phyloP scores from a whole-genome alignment of 2,113 vertebrate species.

The Gavialis gangeticus region DNA sequence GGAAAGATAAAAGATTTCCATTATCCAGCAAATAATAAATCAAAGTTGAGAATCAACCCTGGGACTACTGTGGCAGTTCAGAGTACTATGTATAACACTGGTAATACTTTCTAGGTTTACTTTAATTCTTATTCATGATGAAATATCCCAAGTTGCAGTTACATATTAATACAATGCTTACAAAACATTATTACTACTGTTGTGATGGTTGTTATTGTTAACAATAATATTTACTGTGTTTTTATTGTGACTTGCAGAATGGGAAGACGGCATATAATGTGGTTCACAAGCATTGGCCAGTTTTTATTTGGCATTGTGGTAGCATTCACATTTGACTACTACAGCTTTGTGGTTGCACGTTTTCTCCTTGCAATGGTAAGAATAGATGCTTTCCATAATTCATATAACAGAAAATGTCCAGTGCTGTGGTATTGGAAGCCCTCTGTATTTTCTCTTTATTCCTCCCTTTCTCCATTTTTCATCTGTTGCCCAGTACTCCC shows the following conservation, averaged over 20 bases:
- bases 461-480: slow-evolving; percentile 47
- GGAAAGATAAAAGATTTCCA: background rate
- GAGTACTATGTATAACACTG: background rate
- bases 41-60: background rate
- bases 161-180: background rate
- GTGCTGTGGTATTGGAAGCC: slow-evolving; percentile 10
- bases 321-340: slow-evolving; percentile 89
- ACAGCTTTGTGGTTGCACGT: slow-evolving; percentile 85
- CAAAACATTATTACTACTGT: background rate
- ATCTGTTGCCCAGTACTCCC: slow-evolving; percentile 63
- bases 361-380: slow-evolving; percentile 94
- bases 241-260: slow-evolving; percentile 78
- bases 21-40: background rate
- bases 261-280: slow-evolving; percentile 87
- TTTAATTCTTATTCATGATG: background rate
- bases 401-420: background rate
- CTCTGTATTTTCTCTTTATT: slow-evolving; percentile 50
- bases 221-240: background rate
- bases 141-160: background rate
- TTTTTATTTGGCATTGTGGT: slow-evolving; percentile 87
- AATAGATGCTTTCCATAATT: background rate
- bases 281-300: slow-evolving; percentile 86
- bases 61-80: background rate
- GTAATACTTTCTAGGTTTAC: background rate
- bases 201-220: background rate